Evolutionary conservation across 2,113 vertebrate genomes (phyloP), one percentile per base, ranked within the genome.

Genomic region (Siphamia tubifer): DNA sequence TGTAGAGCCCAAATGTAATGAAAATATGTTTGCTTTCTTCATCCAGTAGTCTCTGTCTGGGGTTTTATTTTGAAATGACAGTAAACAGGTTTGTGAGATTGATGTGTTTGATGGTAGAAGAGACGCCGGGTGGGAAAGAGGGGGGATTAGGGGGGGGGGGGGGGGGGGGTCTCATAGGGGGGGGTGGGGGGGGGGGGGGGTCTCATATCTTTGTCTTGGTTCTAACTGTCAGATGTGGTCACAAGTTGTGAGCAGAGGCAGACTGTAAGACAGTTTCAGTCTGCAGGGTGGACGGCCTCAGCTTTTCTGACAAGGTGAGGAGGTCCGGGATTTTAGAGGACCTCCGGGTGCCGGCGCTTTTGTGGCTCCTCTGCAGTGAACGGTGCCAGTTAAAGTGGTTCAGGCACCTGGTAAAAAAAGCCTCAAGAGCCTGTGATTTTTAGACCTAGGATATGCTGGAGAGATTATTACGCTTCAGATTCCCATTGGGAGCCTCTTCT

Each of bases 151-250:
- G 20, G 16, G 17, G 25, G 34, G 38, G 23, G 40, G 27, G 67
- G 28, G 53, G n/a, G n/a, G n/a, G n/a, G n/a, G n/a, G n/a, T 66
- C 44, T 63, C 17, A 44, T 42, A 65, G n/a, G n/a, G n/a, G n/a
- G n/a, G 20, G 16, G 17, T 20, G 34, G 38, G 23, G 40, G 27
- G 67, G 28, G 53, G n/a, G n/a, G n/a, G n/a, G n/a, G n/a, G n/a
- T 66, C 44, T 63, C 17, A 44, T 42, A 65, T 19, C 27, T 4
- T 10, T 17, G 43, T 28, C 58, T 79, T 53, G 57, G 34, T 54
- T 63, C 32, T 74, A 70, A 72, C 34, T 28, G 3, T 55, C 53
- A 43, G 48, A 52, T 48, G 13, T 23, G 13, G 48, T 16, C 52
- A 51, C 39, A 27, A 8, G 15, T 58, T 58, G 25, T 13, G 20